Base-by-base conservation (phyloP, 2,888 invertebrate species). In the Orgyia antiqua region DNA sequence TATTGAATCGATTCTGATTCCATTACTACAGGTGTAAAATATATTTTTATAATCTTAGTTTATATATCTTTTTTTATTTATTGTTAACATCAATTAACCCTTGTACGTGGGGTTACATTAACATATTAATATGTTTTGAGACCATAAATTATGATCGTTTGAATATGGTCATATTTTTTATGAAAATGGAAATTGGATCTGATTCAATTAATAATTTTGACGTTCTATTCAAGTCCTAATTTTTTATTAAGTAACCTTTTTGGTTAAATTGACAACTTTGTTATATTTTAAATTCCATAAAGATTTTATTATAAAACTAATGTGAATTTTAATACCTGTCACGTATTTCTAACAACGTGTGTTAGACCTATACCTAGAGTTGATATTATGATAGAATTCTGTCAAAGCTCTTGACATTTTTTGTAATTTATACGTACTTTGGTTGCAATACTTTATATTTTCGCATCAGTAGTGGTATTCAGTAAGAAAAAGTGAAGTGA, bases 21-120 rank as follows among this genome's bases (percentile, higher is more conserved):
- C 52, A 66, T 67, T 69, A 68, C 42, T 39, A 45, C 50, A 65
- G 58, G 66, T 72, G 71, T 73, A 63, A 71, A 69, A 68, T 71
- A 40, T 51, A 37, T 41, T 47, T 38, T 47, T 68, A 52, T 59
- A 57, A 52, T 45, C 53, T 51, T 42, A 46, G 51, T 41, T 50
- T 50, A 53, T 59, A 58, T 51, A 48, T 62, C 50, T 61, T 61
- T 52, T 70, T 41, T 51, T 66, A 74, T 74, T 75, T 73, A 75
- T 71, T 68, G 64, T 69, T 69, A 66, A 70, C 74, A 77, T 74
- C 71, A 70, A 73, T 75, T 76, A 76, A 75, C 68, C 64, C 67
- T 65, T 68, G 66, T 66, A 66, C 53, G 58, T 51, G 57, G 42
- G 34, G 4, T 29, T 45, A 46, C 47, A 72, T 74, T 74, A 61